Base-by-base conservation (phyloP, 2,113 vertebrate genomes). In the Erpornis zantholeuca region DNA sequence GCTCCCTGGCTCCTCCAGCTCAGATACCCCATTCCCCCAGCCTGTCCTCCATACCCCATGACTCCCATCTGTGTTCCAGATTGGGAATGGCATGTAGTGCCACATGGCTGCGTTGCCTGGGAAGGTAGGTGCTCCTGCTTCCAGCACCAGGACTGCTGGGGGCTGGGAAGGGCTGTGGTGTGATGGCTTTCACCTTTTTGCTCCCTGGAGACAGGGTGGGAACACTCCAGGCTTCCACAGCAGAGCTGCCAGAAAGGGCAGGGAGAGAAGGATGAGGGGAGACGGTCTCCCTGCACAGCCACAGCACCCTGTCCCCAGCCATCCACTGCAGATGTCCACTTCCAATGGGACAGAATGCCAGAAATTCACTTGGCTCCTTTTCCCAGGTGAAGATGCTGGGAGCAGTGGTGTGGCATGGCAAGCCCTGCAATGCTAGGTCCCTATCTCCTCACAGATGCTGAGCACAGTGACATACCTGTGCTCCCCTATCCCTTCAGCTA, bases 401-500 rank as follows among this genome's bases (percentile, higher is more conserved):
- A 64, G 56, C 31, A 78, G 42, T 16, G 15, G 31, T 64, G 50
- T 57, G 80, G 64, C 42, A 44, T 9, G 4, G 31, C 2, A 2
- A 70, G 35, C 15, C 35, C 15, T 18, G 23, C 7, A 6, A 24
- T n/a, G 19, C 80, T 42, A 64, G 33, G 36, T 44, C 19, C 28
- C 23, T 36, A 7, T 38, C 33, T 49, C 18, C 40, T 63, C 64
- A n/a, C 36, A 49, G 35, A 31, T 36, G 49, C 42, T 57, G 49
- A 36, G 72, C 19, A 50, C 6, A 31, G 22, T 56, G 35, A 63
- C 22, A 54, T 18, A 31, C 10, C 71, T 33, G 11, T 18, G 44
- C 6, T 8, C 23, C 24, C 27, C 27, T 36, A 44, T 33, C 36
- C 28, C 28, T 50, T 23, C 0, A 0, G 15, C 38, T 50, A 57